Evolutionary conservation across 2,888 invertebrate species (phyloP).

Genomic region (Pristionchus japonicus): DNA sequence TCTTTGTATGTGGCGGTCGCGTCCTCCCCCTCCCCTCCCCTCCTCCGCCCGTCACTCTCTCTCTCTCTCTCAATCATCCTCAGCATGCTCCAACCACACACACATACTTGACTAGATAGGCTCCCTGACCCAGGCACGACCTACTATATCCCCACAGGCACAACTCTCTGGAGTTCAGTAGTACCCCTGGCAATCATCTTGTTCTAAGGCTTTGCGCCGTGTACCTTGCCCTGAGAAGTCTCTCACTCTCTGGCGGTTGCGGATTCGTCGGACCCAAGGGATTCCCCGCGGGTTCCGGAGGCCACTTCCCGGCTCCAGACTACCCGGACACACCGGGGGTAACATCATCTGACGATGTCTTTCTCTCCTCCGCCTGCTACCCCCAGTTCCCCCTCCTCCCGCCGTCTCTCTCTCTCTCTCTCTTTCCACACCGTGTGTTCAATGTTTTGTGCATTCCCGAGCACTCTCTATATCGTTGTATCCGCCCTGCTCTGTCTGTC

Average conservation of each 20-base stretch:
- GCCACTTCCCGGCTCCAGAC: too few relatives aligned
- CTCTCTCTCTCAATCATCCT: constrained; percentile 43
- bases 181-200: not conserved
- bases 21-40: not conserved
- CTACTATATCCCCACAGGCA: not conserved
- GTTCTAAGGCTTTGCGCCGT: not conserved
- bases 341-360: constrained; percentile 5
- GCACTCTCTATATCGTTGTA: constrained; percentile 34
- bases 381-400: not conserved
- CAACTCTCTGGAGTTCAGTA: too few relatives aligned
- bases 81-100: constrained; percentile 42
- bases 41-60: not conserved
- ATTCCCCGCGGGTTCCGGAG: not conserved
- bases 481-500: not conserved
- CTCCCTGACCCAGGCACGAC: not conserved
- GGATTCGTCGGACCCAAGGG: not conserved
- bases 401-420: not conserved
- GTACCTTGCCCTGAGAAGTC: not conserved
- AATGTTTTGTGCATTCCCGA: constrained; percentile 42
- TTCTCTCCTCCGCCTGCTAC: not conserved
- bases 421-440: constrained; percentile 19
- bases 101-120: constrained; percentile 41
- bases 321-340: not conserved
- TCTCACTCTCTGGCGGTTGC: not conserved
- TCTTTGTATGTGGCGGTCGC: not conserved